Percentiles rank a stretch among this genome's conserved stretches.
Conservation (phyloP, 2,888 invertebrate genomes). For the Agriopis leucophaearia region DNA sequence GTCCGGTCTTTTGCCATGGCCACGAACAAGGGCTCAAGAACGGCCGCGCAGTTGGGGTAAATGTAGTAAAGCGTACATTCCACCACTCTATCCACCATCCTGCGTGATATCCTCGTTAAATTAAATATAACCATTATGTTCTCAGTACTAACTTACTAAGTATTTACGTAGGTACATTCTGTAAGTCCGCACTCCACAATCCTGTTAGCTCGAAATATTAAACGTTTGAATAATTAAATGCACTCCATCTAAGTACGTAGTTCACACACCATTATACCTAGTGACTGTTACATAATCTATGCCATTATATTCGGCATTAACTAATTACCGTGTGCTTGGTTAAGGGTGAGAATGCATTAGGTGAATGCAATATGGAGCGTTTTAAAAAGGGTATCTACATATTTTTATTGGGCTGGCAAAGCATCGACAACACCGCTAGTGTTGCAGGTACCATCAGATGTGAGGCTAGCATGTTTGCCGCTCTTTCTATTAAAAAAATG, state of each 20-base stretch:
- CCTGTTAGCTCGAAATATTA: constrained; percentile 31
- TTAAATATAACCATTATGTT: constrained; percentile 2
- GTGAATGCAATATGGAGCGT: too few species aligned
- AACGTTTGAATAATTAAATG: constrained; percentile 44
- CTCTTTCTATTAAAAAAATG: too few species aligned
- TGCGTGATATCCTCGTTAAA: background rate
- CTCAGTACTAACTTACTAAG: constrained; percentile 5
- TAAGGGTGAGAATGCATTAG: constrained; percentile 6
- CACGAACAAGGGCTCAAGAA: too few species aligned
- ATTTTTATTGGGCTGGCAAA: too few species aligned
- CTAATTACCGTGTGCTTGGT: constrained; percentile 36
- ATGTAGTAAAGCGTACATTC: too few species aligned
- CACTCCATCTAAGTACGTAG: constrained; percentile 33
- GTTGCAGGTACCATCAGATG: too few species aligned
- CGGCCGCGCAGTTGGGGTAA: too few species aligned
- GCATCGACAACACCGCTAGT: too few species aligned
- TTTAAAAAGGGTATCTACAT: too few species aligned
- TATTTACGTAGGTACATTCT: background rate
- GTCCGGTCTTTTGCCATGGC: too few species aligned
- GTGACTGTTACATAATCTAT: constrained; percentile 1
- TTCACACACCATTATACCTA: constrained; percentile 27
- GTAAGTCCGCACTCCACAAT: constrained; percentile 1
- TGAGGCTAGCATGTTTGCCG: too few species aligned
- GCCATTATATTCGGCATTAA: constrained; percentile 28
- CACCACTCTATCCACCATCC: background rate